Conservation (phyloP, 2,888 invertebrate species). For the Drosophila testacea region DNA sequence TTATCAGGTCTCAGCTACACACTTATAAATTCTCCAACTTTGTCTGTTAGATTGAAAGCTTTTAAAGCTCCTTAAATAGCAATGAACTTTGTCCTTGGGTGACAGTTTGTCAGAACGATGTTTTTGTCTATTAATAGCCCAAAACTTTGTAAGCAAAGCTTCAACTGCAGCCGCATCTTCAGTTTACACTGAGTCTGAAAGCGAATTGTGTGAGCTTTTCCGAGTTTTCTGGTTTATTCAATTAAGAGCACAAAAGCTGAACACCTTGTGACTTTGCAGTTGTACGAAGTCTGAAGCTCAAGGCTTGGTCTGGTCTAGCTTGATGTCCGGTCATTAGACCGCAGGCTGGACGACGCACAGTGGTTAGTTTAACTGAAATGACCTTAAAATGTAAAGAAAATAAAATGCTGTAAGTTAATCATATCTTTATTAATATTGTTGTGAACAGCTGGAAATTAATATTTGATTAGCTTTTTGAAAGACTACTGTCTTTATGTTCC, state of each 20-base stretch:
- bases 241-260: slow-evolving; percentile 44
- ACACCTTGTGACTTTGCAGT: slow-evolving; percentile 30
- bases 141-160: slow-evolving; percentile 3
- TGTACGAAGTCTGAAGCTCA: slow-evolving; percentile 4
- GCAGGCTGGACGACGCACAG: slow-evolving; percentile 6
- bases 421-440: background rate
- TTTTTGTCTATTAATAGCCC: background rate
- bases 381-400: background rate
- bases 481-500: background rate
- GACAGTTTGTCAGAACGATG: background rate
- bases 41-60: background rate
- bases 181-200: background rate
- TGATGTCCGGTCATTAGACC: slow-evolving; percentile 31
- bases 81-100: background rate
- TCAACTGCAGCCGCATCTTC: background rate
- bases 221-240: slow-evolving; percentile 37
- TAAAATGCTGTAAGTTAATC: background rate
- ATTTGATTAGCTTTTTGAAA: too few species aligned
- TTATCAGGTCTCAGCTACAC: background rate
- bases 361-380: background rate
- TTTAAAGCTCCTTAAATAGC: background rate
- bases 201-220: slow-evolving; percentile 1
- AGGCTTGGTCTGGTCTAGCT: slow-evolving; percentile 2
- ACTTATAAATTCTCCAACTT: background rate
- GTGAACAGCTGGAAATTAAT: too few species aligned